phyloP scores from a whole-genome alignment of 2,113 vertebrate genomes.

The Hippocampus zosterae region DNA sequence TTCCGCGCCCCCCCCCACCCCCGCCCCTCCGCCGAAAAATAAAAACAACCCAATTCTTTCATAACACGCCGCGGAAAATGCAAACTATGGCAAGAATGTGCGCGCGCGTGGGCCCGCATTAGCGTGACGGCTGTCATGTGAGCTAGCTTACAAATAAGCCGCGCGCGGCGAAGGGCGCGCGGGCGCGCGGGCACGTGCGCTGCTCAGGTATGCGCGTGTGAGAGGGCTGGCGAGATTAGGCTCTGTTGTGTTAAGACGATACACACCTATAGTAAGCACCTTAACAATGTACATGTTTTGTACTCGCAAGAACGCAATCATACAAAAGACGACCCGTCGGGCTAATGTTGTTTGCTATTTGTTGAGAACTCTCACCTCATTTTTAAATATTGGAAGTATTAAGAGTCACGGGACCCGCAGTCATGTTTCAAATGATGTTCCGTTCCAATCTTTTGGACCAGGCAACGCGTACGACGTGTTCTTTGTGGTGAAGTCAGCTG shows the following conservation, averaged over 20 bases:
- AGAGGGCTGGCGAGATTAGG: constrained; percentile 32
- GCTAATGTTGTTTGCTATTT: too few species aligned
- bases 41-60: constrained; percentile 53
- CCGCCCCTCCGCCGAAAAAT: constrained; percentile 7
- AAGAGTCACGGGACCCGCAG: not conserved
- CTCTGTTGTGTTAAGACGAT: constrained; percentile 41
- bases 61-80: constrained; percentile 46
- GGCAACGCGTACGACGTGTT: not conserved
- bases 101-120: constrained; percentile 33
- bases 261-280: constrained; percentile 25
- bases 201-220: not conserved
- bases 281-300: constrained; percentile 59
- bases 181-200: not conserved
- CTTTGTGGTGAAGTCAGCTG: not conserved
- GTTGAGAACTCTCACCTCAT: not conserved
- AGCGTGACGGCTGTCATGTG: constrained; percentile 53
- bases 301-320: constrained; percentile 30
- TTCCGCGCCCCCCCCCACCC: not conserved
- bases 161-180: not conserved
- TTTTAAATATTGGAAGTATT: not conserved
- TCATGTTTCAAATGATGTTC: not conserved
- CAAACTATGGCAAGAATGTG: constrained; percentile 59
- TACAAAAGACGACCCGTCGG: not conserved
- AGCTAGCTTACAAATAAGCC: constrained; percentile 43
- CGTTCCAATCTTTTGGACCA: not conserved